Base-by-base conservation (phyloP, 2,888 invertebrate genomes). In the Stomorhina lunata region DNA sequence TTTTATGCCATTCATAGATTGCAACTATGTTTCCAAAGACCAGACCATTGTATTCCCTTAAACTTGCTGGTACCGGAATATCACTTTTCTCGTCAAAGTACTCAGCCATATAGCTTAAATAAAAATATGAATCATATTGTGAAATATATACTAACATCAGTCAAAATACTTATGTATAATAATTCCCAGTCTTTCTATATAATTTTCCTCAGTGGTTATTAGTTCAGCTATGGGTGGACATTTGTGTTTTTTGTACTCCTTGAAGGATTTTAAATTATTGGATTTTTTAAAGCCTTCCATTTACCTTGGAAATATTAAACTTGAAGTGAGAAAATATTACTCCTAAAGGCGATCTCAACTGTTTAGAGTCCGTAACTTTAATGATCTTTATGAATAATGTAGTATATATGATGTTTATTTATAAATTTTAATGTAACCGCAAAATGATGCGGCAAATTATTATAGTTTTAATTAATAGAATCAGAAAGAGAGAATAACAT, bases 21-120 rank as follows among this genome's bases (percentile, higher is more conserved):
- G 71, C 75, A 12, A n/a, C 29, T 32, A 82, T 71, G 61, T 82
- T 82, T 10, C 57, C 20, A 79, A 82, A 82, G 17, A 79, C 45
- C 20, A 76, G 7, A 1, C 59, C 25, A 9, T 40, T 73, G 12
- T 55, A 32, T 12, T 75, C 65, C 12, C 34, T 75, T 20, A 79
- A 37, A 17, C 9, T 45, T 20, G 55, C 37, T 0, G 82, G 82
- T 12, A 25, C 15, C 6, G 37, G 29, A 27, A 71, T 69, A 9
- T 43, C 43, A 29, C 59, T 71, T n/a, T 71, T 34, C 22, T 59
- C 37, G 10, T 79, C 22, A 6, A 43, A 69, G 34, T 53, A 79
- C 27, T 79, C 75, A 2, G 2, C 0, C 48, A 82, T 71, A n/a
- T 82, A 82, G 5, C 82, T 82, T 22, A 6, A 40, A 50, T 45